phyloP scores from a whole-genome alignment of 2,888 invertebrate genomes.

The Drosophila quasianomalipes region DNA sequence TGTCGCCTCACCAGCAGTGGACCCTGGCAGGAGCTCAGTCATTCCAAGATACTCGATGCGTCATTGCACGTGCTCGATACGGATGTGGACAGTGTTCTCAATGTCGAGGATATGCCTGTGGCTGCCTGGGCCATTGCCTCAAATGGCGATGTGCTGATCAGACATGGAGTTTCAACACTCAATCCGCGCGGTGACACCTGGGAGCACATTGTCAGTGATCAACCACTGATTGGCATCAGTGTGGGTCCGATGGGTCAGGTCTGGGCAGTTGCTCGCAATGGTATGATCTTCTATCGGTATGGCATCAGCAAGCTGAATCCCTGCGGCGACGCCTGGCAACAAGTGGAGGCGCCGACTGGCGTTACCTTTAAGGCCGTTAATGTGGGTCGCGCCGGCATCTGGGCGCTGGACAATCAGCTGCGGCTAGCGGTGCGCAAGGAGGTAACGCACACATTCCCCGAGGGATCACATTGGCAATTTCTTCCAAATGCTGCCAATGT shows the following conservation, averaged over 20 bases:
- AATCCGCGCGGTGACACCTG: conserved; percentile 89
- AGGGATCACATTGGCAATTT: conserved; percentile 94
- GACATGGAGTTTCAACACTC: conserved; percentile 91
- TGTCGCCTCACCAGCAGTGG: conserved; percentile 93
- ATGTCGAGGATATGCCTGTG: conserved; percentile 83
- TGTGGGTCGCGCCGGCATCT: conserved; percentile 90
- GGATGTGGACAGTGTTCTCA: conserved; percentile 68
- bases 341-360: conserved; percentile 90
- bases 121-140: conserved; percentile 94
- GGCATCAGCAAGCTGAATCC: conserved; percentile 90
- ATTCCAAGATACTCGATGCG: conserved; percentile 93
- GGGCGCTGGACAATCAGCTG: conserved; percentile 92
- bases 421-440: conserved; percentile 92
- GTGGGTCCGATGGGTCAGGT: conserved; percentile 89
- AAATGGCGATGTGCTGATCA: conserved; percentile 94
- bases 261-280: conserved; percentile 95
- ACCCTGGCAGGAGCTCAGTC: conserved; percentile 95
- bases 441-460: conserved; percentile 90
- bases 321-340: conserved; percentile 89
- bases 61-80: conserved; percentile 89
- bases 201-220: conserved; percentile 89
- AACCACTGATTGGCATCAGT: conserved; percentile 90
- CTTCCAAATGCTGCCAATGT: conserved; percentile 87
- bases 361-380: conserved; percentile 91
- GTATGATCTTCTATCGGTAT: conserved; percentile 92